Base-by-base conservation (phyloP, 2,888 invertebrate species). In the Neoaliturus tenellus region DNA sequence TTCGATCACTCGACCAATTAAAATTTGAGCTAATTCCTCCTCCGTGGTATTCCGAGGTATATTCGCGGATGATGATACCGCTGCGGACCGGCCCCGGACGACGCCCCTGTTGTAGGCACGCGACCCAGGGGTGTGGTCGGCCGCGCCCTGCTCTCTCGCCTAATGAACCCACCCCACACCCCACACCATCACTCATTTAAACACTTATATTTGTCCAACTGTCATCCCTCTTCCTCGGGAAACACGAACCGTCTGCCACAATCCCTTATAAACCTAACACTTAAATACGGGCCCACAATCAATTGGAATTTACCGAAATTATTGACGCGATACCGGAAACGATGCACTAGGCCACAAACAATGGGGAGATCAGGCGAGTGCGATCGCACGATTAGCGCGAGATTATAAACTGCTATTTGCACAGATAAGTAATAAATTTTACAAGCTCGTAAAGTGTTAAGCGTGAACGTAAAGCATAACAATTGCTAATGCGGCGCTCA, bases 91-190 rank as follows among this genome's bases (percentile, higher is more conserved):
- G 39, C 5, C 39, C 5, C 25, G 58, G 58, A 23, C 62, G 62
- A 62, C 62, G 62, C 62, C 71, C 71, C 39, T 67, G 31, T 23
- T 67, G 23, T 8, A 48, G 28, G 48, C 78, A 78, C 48, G 78
- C 78, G 51, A 55, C 55, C 28, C 44, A 55, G 78, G 78, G 51
- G 78, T 78, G 78, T 51, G 20, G 5, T 17, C 55, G 33, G 35
- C 78, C 78, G 78, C 78, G 78, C 78, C 78, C 78, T 78, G 78
- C 78, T 55, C 51, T 55, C 51, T 75, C 75, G 12, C 5, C 28
- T 75, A 48, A 75, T 48, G 6, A 75, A 48, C 28, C 71, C 10
- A 35, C 71, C 48, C 20, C 35, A 48, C 51, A 10, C 20, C 71
- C 44, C 6, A 17, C 28, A 62, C 25, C 62, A 62, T 62, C 31